Base-by-base conservation (phyloP, 2,113 vertebrate species). In the Saccopteryx bilineata region DNA sequence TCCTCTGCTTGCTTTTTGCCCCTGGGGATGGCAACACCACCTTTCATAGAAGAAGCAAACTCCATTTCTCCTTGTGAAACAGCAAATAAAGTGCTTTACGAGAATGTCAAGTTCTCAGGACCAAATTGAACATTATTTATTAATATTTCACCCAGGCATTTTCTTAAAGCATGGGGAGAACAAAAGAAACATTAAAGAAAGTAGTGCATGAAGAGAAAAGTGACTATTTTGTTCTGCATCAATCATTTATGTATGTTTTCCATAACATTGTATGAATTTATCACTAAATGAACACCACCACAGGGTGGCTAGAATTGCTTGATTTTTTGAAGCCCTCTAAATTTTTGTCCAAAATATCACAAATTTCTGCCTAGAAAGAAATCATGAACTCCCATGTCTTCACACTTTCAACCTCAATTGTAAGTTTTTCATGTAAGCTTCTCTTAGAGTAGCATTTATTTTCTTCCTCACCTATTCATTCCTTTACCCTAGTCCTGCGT, bases 1-100 rank as follows among this genome's bases (percentile, higher is more conserved):
- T 94, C 79, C 95, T 94, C 56, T 56, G 19, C 48, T 96, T 75
- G 50, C 87, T 79, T 93, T 95, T 96, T 93, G 31, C 56, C 71
- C 50, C 9, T 48, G n/a, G 23, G 80, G 54, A 95, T 63, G 54
- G 28, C 24, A 75, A 21, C 19, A 65, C 4, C 65, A 56, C 46
- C 11, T 56, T 89, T 90, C 94, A 83, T 21, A 85, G 46, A 90
- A 90, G 46, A 87, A 87, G 93, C 56, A 92, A 75, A 74, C 76
- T 94, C 39, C 9, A 65, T 82, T 94, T 96, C 60, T 95, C n/a
- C n/a, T 46, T 82, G 72, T 82, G 78, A 68, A 85, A 85, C 66
- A 74, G 71, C 90, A 96, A 90, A 78, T 58, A 63, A 60, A 93
- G 14, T 61, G 23, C 1, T 95, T 94, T 69, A 8, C 14, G 33